Base-by-base conservation (phyloP, 2,797 vertebrate genomes). In the Halcyon smyrnensis region DNA sequence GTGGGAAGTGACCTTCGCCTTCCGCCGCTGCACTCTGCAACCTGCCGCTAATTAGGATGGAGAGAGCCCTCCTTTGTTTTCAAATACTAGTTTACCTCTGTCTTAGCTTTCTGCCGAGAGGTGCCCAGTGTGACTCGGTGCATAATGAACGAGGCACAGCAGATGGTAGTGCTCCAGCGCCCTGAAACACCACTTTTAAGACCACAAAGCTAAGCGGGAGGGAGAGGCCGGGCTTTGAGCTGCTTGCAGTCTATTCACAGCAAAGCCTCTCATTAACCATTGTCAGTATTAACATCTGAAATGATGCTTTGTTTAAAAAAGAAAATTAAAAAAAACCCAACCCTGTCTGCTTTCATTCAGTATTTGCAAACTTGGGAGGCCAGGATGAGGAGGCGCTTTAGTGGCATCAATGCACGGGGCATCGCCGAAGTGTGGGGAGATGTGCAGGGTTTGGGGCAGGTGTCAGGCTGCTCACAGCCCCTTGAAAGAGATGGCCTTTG, bases 1-100 rank as follows among this genome's bases (percentile, higher is more conserved):
- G 93, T 96, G 97, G 96, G 98, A 98, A 95, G 86, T 96, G 96
- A 97, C 98, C 98, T 98, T 98, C 96, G 95, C 96, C 97, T 96
- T 79, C 96, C 24, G n/a, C 78, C 18, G 48, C 93, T 13, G 78
- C 89, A 71, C 93, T 90, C 92, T 69, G 94, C 96, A 97, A 89
- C 96, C 96, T 95, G 90, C 95, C 30, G 84, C 97, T 98, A 97
- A 98, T 98, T 98, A 97, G 86, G 94, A 94, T 87, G 94, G 89
- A 97, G 96, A 96, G 92, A 96, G 77, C 91, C 79, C 84, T 56
- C 59, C 88, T 97, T 97, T 96, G 93, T 98, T 96, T 96, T 41
- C 95, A 95, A 90, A 97, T 62, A 89, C 51, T 39, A 86, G 85
- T 87, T 81, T 89, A 56, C 91, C 90, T 84, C 86, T 10, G 21